Conservation (phyloP, 1,140 invertebrate genomes). For the Littorina saxatilis region DNA sequence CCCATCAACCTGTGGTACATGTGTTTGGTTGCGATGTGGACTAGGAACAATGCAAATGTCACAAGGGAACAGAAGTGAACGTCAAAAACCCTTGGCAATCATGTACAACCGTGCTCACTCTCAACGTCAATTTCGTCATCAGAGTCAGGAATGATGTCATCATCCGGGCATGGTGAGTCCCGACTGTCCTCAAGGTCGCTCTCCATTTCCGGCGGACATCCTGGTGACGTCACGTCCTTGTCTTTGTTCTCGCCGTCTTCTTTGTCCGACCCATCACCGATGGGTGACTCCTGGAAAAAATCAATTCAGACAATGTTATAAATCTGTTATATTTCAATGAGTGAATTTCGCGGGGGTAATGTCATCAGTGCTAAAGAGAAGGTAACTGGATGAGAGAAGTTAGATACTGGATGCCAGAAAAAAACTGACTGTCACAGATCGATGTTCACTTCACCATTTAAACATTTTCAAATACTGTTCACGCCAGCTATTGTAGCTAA, state of each 20-base stretch:
- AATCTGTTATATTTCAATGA: too few species aligned
- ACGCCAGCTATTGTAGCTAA: too few species aligned
- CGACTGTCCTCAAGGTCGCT: constrained; percentile 48
- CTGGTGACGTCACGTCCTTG: constrained; percentile 52
- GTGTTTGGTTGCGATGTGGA: too few species aligned
- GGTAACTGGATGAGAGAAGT: too few species aligned
- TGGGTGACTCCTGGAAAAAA: constrained; percentile 58
- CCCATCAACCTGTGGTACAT: too few species aligned
- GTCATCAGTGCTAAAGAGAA: not conserved
- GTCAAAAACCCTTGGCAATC: not conserved
- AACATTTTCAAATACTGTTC: too few species aligned
- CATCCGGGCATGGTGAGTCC: constrained; percentile 24
- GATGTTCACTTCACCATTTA: too few species aligned
- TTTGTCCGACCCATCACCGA: constrained; percentile 52
- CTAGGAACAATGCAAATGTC: too few species aligned
- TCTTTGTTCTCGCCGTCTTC: constrained; percentile 50
- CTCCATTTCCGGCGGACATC: constrained; percentile 56
- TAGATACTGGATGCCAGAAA: too few species aligned
- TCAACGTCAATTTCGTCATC: constrained; percentile 67
- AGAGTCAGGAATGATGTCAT: constrained; percentile 57
- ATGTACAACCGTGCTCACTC: constrained; percentile 43
- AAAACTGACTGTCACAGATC: too few species aligned
- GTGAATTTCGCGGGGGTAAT: too few species aligned
- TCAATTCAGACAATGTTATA: not conserved
- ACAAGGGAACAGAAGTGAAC: too few species aligned